These are phyloP conservation scores for Diaphora mendica DNA, from an alignment of 2,888 invertebrate species.

Conservation along the genomic window DNA sequence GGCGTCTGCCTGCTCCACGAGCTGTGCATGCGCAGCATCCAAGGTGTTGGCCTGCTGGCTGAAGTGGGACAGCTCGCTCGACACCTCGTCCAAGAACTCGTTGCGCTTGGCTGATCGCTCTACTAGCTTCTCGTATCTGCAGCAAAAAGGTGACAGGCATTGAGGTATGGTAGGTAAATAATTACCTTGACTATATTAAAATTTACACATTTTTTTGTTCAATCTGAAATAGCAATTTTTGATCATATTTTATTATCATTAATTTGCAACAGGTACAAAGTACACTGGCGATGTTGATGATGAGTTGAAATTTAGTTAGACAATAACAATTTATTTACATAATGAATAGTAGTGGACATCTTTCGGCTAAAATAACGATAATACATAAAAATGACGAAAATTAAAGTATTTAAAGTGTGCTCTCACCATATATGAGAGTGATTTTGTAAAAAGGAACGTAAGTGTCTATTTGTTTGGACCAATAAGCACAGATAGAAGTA, in stretches of 20 bases:
- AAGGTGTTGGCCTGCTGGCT: conserved; percentile 88
- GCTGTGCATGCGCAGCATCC: conserved; percentile 90
- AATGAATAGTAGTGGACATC: no score
- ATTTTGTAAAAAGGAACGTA: no score
- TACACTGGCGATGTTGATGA: no score
- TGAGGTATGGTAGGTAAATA: no score
- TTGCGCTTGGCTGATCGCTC: conserved; percentile 92
- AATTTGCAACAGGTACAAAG: not conserved
- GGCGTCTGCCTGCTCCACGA: conserved; percentile 91
- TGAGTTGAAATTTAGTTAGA: no score
- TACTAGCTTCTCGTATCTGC: conserved; percentile 93
- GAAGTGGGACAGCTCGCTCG: conserved; percentile 89
- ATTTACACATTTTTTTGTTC: not conserved
- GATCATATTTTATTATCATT: not conserved
- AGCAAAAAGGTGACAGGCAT: not conserved
- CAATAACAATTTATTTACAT: not conserved
- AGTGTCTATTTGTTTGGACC: no score
- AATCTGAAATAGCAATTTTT: not conserved
- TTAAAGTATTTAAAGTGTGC: no score
- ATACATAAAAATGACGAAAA: no score
- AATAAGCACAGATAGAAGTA: no score
- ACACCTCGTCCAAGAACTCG: conserved; percentile 93
- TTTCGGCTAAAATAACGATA: no score
- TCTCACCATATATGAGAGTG: no score
- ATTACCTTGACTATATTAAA: not conserved